These are phyloP conservation scores for Dreissena polymorpha DNA, from an alignment of 1,140 invertebrate species.

Conservation along the genomic window DNA sequence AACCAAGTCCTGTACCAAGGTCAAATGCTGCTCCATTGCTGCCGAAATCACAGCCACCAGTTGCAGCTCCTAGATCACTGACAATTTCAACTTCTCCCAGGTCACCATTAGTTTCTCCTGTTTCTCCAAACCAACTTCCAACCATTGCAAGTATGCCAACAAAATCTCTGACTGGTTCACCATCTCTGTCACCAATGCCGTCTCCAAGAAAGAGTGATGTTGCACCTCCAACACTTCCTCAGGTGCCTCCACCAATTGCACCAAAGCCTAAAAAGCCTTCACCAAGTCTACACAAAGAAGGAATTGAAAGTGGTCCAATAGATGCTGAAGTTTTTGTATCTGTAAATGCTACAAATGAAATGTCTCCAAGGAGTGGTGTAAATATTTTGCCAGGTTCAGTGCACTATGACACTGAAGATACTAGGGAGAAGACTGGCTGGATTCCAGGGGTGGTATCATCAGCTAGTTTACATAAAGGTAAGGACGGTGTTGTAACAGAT, in stretches of 20 bases:
- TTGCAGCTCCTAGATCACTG: constrained; percentile 19
- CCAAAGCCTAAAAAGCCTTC: constrained; percentile 57
- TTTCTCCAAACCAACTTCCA: neutral
- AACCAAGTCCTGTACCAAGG: neutral
- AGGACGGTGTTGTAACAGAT: constrained; percentile 25
- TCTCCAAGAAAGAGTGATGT: constrained; percentile 19
- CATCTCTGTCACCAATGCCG: constrained; percentile 1
- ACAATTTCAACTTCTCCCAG: neutral
- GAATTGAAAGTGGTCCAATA: constrained; percentile 22
- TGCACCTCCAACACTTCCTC: constrained; percentile 17
- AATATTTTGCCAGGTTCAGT: constrained; percentile 47
- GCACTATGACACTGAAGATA: constrained; percentile 29
- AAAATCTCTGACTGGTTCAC: neutral
- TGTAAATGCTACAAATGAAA: constrained; percentile 29
- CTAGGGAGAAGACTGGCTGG: constrained; percentile 25
- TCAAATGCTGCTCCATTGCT: neutral
- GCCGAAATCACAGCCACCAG: constrained; percentile 12
- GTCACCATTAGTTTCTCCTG: constrained; percentile 6
- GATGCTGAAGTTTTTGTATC: constrained; percentile 52
- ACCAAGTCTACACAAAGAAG: neutral
- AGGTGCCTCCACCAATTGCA: constrained; percentile 60
- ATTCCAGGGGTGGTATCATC: constrained; percentile 47
- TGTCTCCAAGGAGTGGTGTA: neutral
- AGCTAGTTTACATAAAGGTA: constrained; percentile 39
- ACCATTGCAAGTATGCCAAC: neutral